A percentile compares a stretch with the other conserved stretches of the same genome.
phyloP scores from a whole-genome alignment of 2,113 vertebrate species.

The Saguinus imperator region DNA sequence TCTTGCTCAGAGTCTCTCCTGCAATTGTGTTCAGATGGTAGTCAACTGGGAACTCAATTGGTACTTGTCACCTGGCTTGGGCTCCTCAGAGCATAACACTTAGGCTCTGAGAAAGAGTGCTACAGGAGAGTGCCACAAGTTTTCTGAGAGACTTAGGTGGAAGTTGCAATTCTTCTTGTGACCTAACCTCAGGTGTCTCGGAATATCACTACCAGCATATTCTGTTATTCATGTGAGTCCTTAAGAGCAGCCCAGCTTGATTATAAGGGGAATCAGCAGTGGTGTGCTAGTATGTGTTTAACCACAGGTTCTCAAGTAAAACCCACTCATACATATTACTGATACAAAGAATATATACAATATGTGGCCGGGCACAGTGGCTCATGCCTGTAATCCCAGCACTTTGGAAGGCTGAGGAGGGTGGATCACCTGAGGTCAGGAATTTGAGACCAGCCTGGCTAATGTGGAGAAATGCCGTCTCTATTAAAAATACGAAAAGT shows the following conservation, averaged over 20 bases:
- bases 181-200: neutral
- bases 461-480: accelerated
- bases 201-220: neutral
- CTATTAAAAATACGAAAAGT: too few relatives aligned
- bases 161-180: neutral
- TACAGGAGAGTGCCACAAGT: neutral
- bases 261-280: neutral
- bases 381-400: too few relatives aligned
- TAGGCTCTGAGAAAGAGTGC: neutral
- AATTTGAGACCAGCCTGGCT: too few relatives aligned
- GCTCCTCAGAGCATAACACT: neutral
- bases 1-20: neutral
- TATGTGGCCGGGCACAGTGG: too few relatives aligned
- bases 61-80: neutral
- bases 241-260: neutral
- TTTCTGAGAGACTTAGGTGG: neutral
- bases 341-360: neutral
- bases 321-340: neutral
- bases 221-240: neutral
- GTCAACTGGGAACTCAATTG: neutral
- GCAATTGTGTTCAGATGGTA: neutral
- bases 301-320: neutral
- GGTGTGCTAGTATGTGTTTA: neutral
- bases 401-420: too few relatives aligned
- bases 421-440: too few relatives aligned